phyloP scores from a whole-genome alignment of 2,888 invertebrate genomes.

The Epinotia demarniana region DNA sequence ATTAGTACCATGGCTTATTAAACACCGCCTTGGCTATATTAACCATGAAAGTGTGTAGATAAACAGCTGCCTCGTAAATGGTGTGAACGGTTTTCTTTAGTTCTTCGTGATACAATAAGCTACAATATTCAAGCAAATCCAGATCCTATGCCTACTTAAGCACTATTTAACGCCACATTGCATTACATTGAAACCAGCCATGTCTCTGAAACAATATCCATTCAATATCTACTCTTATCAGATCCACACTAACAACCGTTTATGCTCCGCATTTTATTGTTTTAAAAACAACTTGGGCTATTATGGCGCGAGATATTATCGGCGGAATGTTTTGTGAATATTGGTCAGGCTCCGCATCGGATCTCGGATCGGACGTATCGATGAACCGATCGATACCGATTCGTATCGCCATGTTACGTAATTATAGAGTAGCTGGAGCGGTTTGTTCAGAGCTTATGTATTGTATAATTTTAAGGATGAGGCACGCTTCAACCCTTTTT shows the following conservation, averaged over 20 bases:
- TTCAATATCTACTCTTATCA: conserved; percentile 73
- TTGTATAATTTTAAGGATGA: background rate
- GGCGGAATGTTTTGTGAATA: conserved; percentile 80
- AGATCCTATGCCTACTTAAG: conserved; percentile 23
- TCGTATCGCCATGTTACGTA: conserved; percentile 76
- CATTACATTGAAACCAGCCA: conserved; percentile 62
- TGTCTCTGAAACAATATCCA: conserved; percentile 62
- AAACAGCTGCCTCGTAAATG: background rate
- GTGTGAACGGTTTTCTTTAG: background rate
- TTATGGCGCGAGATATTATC: conserved; percentile 76
- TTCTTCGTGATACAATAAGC: background rate
- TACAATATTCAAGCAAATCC: background rate
- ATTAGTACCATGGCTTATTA: too few relatives aligned
- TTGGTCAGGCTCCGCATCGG: conserved; percentile 78
- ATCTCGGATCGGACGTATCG: conserved; percentile 62
- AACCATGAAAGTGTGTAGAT: too few relatives aligned
- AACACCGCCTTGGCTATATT: too few relatives aligned
- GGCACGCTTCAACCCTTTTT: background rate
- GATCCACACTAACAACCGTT: conserved; percentile 78
- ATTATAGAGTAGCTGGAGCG: conserved; percentile 71
- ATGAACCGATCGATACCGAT: conserved; percentile 65
- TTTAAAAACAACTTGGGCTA: conserved; percentile 66
- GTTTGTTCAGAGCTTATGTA: conserved; percentile 57
- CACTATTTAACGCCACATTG: conserved; percentile 43
- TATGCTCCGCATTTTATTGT: conserved; percentile 72